Base-by-base conservation (phyloP, 1,140 invertebrate genomes). In the Drosophila tani region DNA sequence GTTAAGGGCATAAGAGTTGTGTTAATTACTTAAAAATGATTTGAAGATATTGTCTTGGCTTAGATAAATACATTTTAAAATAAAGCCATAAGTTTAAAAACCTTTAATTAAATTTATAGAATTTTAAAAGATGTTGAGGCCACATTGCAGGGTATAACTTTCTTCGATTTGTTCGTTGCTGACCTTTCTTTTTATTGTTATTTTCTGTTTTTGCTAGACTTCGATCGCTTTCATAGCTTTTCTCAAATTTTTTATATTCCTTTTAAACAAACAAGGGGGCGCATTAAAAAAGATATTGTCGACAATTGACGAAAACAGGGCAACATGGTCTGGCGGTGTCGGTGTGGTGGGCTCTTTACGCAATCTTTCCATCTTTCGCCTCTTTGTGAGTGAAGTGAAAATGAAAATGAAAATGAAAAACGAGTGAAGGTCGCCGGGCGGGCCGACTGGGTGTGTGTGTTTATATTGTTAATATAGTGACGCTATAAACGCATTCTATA, bases 221-320 rank as follows among this genome's bases (percentile, higher is more conserved):
- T 70, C 9, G 45, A 49, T 51, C 40, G 24, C 19, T 59, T 62
- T 56, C 41, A 27, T 55, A 43, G 51, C 35, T 41, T 29, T 49
- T 64, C 50, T 12, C 43, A 49, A n/a, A 21, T 65, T 70, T 63
- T 68, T 55, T 38, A 47, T 67, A 67, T 58, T 79, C 65, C 69
- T 82, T 78, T 79, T 58, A 85, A 85, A 86, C 68, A 85, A 86
- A 79, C 85, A 79, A 81, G 69, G 77, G 71, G 77, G 66, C 65
- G 63, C 83, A 77, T 76, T 86, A 77, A 86, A 86, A 87, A 79
- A 75, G 81, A 88, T 88, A 84, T 84, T 88, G 84, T 90, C 84
- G 84, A 84, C 85, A 88, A 88, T 88, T 88, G 84, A 90, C 85
- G 84, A 88, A 84, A 84, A 73, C 84, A 88, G 87, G 84, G 81